Conservation (phyloP, 2,888 invertebrate genomes). For the Cyclophora albipunctata region DNA sequence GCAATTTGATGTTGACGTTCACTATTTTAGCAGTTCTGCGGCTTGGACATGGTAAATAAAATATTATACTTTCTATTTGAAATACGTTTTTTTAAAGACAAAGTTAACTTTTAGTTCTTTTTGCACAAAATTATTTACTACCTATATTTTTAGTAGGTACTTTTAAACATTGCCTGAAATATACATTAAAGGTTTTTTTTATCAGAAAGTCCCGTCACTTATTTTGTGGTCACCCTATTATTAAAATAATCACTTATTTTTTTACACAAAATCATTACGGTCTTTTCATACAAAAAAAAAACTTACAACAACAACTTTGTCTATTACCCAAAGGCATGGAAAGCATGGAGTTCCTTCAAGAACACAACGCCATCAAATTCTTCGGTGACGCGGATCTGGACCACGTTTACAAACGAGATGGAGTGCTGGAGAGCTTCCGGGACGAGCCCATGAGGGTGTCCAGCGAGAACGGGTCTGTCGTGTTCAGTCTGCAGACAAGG, state of each 20-base stretch:
- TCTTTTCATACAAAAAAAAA: no score
- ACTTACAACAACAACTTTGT: no score
- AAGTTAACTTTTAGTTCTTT: no score
- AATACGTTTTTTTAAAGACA: no score
- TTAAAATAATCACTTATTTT: no score
- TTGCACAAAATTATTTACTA: no score
- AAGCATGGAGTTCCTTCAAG: slow-evolving; percentile 85
- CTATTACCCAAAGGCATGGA: slow-evolving; percentile 79
- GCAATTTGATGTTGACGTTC: slow-evolving; percentile 86
- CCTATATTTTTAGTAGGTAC: no score
- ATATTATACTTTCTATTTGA: not conserved
- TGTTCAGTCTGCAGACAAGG: slow-evolving; percentile 58
- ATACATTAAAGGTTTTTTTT: no score
- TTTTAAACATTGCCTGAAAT: no score
- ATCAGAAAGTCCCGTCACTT: no score
- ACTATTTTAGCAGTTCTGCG: slow-evolving; percentile 87
- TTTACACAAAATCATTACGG: no score
- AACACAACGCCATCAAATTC: slow-evolving; percentile 84
- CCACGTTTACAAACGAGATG: slow-evolving; percentile 83
- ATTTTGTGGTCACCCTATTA: no score
- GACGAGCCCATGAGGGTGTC: slow-evolving; percentile 51
- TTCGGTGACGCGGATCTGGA: slow-evolving; percentile 86
- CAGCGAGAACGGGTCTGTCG: slow-evolving; percentile 60
- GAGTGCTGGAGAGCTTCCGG: slow-evolving; percentile 72
- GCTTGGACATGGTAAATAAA: slow-evolving; percentile 77